phyloP scores from a whole-genome alignment of 2,113 vertebrate genomes.

The Zosterops hypoxanthus region DNA sequence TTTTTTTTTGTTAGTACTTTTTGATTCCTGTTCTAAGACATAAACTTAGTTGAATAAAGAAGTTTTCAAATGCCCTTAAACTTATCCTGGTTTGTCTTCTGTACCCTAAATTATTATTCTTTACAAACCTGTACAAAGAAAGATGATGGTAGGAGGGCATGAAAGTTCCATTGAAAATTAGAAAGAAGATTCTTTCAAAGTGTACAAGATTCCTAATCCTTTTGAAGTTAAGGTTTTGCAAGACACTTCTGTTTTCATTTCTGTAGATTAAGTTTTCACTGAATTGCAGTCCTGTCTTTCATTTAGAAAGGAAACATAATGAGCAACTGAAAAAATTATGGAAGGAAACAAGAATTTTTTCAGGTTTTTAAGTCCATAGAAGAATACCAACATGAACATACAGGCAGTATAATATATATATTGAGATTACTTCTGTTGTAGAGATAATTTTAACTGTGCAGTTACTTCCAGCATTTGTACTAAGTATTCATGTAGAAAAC shows the following conservation, averaged over 20 bases:
- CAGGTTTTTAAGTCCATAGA: neutral
- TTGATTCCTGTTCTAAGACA: neutral
- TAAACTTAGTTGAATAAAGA: neutral
- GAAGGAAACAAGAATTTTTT: neutral
- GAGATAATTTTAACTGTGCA: neutral
- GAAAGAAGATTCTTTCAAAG: neutral
- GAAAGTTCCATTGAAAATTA: neutral
- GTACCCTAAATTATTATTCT: neutral
- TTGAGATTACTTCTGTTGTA: neutral
- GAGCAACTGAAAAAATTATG: neutral
- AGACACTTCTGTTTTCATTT: neutral
- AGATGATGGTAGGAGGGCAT: neutral
- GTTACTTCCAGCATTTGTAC: neutral
- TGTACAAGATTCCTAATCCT: neutral
- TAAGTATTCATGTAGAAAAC: neutral
- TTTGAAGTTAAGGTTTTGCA: neutral
- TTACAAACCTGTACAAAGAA: neutral
- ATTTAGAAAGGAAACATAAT: neutral
- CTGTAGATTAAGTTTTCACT: neutral
- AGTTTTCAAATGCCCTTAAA: neutral
- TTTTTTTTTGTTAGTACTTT: neutral
- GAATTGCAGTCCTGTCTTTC: neutral
- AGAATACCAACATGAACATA: neutral
- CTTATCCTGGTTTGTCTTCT: neutral
- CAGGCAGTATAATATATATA: neutral